phyloP scores from a whole-genome alignment of 92 coral and sea anemone genomes.

The Diadumene lineata region DNA sequence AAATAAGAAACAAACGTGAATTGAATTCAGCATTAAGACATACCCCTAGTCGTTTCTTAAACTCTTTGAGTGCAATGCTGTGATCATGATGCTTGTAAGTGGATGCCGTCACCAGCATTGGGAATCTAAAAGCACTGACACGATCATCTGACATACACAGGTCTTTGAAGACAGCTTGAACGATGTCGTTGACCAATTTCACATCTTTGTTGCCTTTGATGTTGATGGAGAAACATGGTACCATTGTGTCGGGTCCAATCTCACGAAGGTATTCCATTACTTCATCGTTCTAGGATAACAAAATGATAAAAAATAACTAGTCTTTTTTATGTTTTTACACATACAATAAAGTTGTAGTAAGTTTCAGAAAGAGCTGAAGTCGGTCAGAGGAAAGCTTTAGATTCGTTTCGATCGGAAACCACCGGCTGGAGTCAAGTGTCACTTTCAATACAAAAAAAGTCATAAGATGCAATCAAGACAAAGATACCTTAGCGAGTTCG shows the following conservation, averaged over 20 bases:
- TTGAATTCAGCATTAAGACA: no score
- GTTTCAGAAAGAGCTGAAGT: no score
- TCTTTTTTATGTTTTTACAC: neutral
- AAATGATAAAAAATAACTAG: neutral
- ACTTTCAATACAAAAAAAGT: no score
- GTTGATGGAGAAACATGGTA: slow-evolving; percentile 80
- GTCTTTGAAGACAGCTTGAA: slow-evolving; percentile 61
- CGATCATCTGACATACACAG: slow-evolving; percentile 57
- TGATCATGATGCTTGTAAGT: slow-evolving; percentile 55
- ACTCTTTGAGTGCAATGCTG: slow-evolving; percentile 50
- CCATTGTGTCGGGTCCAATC: slow-evolving; percentile 86
- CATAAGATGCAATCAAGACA: no score
- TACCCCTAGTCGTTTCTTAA: slow-evolving; percentile 79
- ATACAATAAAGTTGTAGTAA: no score
- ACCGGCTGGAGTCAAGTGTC: no score
- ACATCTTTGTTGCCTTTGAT: slow-evolving; percentile 61
- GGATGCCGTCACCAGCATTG: slow-evolving; percentile 80
- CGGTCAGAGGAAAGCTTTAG: no score
- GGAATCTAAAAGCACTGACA: slow-evolving; percentile 62
- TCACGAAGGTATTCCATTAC: slow-evolving; percentile 73
- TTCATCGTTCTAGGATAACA: slow-evolving; percentile 49
- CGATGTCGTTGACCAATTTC: slow-evolving; percentile 53
- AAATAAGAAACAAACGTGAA: no score
- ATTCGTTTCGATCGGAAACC: no score
- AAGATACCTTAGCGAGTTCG: slow-evolving; percentile 44